phyloP scores from a whole-genome alignment of 1,140 invertebrate species.

The Atta cephalotes region DNA sequence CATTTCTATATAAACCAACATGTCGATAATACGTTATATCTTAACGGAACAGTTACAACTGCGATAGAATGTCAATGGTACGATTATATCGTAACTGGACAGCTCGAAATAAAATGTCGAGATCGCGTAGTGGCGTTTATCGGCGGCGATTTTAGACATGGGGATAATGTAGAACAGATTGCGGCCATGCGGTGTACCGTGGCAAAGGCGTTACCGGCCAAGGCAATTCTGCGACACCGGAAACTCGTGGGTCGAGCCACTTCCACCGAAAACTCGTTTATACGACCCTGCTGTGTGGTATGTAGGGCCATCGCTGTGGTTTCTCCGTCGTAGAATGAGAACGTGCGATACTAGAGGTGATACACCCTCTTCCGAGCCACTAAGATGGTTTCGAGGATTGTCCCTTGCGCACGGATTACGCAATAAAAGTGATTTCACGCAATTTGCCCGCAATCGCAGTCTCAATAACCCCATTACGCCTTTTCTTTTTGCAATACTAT shows the following conservation, averaged over 20 bases:
- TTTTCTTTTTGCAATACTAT: not conserved
- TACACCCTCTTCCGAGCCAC: slow-evolving; percentile 43
- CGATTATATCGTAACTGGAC: not conserved
- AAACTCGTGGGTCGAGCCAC: slow-evolving; percentile 59
- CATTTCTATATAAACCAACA: not conserved
- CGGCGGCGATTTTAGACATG: slow-evolving; percentile 44
- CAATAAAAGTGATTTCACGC: slow-evolving; percentile 40
- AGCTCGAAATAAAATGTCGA: slow-evolving; percentile 16
- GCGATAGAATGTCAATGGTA: not conserved
- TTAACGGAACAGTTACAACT: not conserved
- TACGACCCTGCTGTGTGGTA: slow-evolving; percentile 55
- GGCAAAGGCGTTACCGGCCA: slow-evolving; percentile 54
- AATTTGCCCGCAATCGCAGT: not conserved
- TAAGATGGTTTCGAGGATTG: slow-evolving; percentile 45
- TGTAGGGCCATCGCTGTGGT: slow-evolving; percentile 57
- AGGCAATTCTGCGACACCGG: slow-evolving; percentile 56
- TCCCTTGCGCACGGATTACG: slow-evolving; percentile 37
- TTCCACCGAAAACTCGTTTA: slow-evolving; percentile 61
- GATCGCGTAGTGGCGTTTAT: slow-evolving; percentile 41
- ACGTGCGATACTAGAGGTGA: slow-evolving; percentile 26
- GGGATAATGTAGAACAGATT: slow-evolving; percentile 59
- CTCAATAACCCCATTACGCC: not conserved
- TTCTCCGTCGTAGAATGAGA: slow-evolving; percentile 28
- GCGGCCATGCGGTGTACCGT: slow-evolving; percentile 48
- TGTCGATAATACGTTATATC: slow-evolving; percentile 1